These are phyloP conservation scores for Choloepus didactylus DNA, from an alignment of 2,797 vertebrate genomes.

Conservation along the genomic window DNA sequence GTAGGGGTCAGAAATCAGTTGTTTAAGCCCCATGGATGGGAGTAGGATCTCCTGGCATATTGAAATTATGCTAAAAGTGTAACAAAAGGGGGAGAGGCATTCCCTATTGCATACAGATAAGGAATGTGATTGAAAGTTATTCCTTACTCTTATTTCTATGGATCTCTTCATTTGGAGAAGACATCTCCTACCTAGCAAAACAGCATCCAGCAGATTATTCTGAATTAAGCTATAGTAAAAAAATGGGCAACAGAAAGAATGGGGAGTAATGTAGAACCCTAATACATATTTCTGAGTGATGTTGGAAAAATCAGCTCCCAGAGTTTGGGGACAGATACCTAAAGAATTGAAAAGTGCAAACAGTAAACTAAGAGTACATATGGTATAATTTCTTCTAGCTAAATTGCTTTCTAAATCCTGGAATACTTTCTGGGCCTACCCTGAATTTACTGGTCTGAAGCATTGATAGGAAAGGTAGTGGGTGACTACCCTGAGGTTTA, in stretches of 20 bases:
- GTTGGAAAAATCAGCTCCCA: neutral
- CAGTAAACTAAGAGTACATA: neutral
- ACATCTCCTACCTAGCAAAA: neutral
- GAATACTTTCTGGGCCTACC: neutral
- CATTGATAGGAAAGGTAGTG: neutral
- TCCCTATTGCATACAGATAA: neutral
- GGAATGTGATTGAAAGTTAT: neutral
- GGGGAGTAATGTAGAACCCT: neutral
- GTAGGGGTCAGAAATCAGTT: neutral
- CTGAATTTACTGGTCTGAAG: neutral
- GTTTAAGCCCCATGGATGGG: neutral
- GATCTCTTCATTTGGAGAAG: neutral
- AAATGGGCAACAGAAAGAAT: neutral
- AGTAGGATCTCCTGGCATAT: neutral
- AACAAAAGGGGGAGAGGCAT: neutral
- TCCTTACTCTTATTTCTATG: neutral
- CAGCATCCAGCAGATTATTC: neutral
- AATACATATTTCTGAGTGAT: neutral
- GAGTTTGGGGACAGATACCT: neutral
- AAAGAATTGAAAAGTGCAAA: neutral
- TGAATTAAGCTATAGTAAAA: neutral
- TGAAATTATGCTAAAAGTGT: neutral
- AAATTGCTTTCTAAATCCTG: neutral
- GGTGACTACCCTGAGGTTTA: neutral
- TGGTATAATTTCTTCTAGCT: neutral